These are phyloP conservation scores for Cataglyphis altisquamis DNA, from an alignment of 2,888 invertebrate species.

Conservation along the genomic window DNA sequence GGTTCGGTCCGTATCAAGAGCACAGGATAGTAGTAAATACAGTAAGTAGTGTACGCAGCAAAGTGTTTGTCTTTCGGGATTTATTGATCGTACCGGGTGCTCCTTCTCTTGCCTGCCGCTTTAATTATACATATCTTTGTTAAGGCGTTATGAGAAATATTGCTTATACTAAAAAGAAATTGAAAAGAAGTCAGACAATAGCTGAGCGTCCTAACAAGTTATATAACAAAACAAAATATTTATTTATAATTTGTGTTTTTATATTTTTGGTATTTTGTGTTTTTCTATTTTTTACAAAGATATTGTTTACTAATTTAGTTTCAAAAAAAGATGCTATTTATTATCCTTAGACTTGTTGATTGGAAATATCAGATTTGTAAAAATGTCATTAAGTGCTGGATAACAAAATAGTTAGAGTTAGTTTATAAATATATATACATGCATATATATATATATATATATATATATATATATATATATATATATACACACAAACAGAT, in stretches of 20 bases:
- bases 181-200: background rate
- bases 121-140: conserved; percentile 49
- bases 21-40: conserved; percentile 36
- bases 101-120: background rate
- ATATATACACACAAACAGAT: background rate
- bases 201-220: background rate
- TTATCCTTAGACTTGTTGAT: no score
- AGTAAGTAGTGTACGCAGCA: conserved; percentile 48
- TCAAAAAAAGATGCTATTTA: no score
- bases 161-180: conserved; percentile 33
- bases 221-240: background rate
- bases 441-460: no score
- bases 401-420: no score
- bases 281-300: background rate
- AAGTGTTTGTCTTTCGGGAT: conserved; percentile 55
- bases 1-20: conserved; percentile 54
- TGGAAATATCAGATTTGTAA: no score
- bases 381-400: no score
- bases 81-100: conserved; percentile 32
- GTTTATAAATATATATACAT: no score
- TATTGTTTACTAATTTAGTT: background rate
- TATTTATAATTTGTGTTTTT: background rate
- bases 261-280: background rate
- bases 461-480: no score
- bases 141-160: conserved; percentile 19